A percentile compares a stretch with the other conserved stretches of the same genome.
These are phyloP conservation scores for Tenthredo livida DNA, from an alignment of 2,888 invertebrate genomes.

Conservation along the genomic window DNA sequence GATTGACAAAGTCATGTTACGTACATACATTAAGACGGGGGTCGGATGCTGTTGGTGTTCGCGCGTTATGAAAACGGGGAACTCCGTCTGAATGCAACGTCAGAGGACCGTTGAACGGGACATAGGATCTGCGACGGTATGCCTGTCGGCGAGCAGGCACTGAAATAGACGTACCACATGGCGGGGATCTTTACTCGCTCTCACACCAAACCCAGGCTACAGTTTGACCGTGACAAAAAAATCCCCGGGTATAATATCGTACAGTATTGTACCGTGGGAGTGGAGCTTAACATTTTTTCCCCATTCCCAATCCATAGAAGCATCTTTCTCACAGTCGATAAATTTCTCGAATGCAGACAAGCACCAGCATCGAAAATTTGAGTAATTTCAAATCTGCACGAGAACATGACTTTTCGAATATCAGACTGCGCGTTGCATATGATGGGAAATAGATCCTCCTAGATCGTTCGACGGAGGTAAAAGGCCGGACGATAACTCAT, in stretches of 20 bases:
- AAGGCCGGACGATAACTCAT: background rate
- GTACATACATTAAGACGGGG: background rate
- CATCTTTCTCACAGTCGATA: background rate
- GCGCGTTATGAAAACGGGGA: constrained; percentile 40
- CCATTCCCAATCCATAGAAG: background rate
- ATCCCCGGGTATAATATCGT: constrained; percentile 36
- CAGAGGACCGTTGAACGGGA: constrained; percentile 41
- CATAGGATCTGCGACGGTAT: constrained; percentile 50
- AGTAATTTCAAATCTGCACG: background rate
- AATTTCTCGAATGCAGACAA: background rate
- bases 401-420: background rate
- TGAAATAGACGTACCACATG: constrained; percentile 76
- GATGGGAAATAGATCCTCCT: constrained; percentile 10
- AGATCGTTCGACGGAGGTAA: background rate
- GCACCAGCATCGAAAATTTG: background rate
- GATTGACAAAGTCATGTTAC: constrained; percentile 1
- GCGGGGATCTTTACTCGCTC: constrained; percentile 70
- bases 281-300: background rate
- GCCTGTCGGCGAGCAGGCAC: constrained; percentile 59
- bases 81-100: constrained; percentile 46
- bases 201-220: constrained; percentile 55
- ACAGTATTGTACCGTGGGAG: constrained; percentile 14
- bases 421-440: background rate
- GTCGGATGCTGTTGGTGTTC: constrained; percentile 13
- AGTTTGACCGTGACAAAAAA: constrained; percentile 53